These are phyloP conservation scores for Nymphalis urticae DNA, from an alignment of 2,888 invertebrate genomes.

Conservation along the genomic window DNA sequence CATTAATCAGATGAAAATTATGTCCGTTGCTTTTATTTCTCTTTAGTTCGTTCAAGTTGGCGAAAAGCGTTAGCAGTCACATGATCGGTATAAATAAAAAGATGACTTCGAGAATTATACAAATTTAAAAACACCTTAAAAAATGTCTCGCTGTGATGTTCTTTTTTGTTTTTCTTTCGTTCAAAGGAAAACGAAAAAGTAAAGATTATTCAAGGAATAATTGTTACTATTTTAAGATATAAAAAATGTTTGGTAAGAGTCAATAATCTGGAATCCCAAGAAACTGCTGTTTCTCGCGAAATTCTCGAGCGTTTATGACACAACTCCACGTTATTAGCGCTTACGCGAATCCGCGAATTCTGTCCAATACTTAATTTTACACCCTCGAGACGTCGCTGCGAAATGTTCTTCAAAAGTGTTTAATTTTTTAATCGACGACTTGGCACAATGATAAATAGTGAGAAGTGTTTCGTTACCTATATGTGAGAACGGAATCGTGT, in stretches of 20 bases:
- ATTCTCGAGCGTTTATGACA: neutral
- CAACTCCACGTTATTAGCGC: neutral
- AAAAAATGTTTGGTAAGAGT: neutral
- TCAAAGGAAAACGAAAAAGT: too few species aligned
- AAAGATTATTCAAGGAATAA: neutral
- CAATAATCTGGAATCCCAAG: neutral
- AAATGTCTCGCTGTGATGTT: neutral
- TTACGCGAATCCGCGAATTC: conserved; percentile 2
- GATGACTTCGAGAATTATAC: neutral
- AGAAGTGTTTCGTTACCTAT: neutral
- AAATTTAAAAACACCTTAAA: neutral
- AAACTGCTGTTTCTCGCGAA: neutral
- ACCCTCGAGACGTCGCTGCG: conserved; percentile 1
- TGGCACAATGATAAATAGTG: neutral
- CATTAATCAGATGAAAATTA: neutral
- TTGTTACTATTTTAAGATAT: neutral
- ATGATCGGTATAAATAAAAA: neutral
- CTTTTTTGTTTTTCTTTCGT: too few species aligned
- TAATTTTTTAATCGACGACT: conserved; percentile 1
- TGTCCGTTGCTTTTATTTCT: neutral
- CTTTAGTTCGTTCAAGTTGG: neutral
- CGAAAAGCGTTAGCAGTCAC: neutral
- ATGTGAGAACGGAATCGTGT: neutral
- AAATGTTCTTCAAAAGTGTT: neutral
- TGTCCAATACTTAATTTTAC: conserved; percentile 2